phyloP scores from a whole-genome alignment of 2,113 vertebrate genomes.

The Mionectes macconnelli region DNA sequence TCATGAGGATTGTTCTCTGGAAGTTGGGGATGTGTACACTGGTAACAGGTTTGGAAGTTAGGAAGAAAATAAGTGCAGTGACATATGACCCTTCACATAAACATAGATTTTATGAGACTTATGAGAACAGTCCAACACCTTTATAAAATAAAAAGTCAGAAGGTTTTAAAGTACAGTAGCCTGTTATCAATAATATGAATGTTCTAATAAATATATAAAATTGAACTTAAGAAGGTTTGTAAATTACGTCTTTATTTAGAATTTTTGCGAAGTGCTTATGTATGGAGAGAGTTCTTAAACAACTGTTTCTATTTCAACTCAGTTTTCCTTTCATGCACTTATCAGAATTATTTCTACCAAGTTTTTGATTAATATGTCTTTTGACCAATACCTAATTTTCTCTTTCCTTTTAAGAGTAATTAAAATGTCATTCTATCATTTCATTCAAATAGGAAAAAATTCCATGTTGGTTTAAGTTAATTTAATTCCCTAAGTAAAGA shows the following conservation, averaged over 20 bases:
- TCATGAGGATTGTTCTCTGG: background rate
- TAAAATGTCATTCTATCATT: background rate
- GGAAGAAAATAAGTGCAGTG: background rate
- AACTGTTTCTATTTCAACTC: background rate
- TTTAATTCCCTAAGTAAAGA: background rate
- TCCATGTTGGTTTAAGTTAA: background rate
- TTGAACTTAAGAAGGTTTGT: background rate
- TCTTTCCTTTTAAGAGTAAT: background rate
- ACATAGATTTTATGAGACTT: background rate
- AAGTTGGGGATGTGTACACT: background rate
- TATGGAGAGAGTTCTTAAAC: background rate
- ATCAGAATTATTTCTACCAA: background rate
- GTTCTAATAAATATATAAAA: background rate
- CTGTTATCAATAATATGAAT: background rate
- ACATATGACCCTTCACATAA: background rate
- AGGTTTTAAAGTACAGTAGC: background rate
- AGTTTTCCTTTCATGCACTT: background rate
- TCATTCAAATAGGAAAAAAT: background rate
- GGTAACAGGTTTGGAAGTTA: background rate
- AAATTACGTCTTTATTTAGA: background rate
- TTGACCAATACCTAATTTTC: background rate
- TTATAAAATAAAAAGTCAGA: background rate
- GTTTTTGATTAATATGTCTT: background rate
- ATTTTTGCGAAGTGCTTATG: background rate
- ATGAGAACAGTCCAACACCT: background rate